phyloP scores from a whole-genome alignment of 2,113 vertebrate species.

The Blennius ocellaris region DNA sequence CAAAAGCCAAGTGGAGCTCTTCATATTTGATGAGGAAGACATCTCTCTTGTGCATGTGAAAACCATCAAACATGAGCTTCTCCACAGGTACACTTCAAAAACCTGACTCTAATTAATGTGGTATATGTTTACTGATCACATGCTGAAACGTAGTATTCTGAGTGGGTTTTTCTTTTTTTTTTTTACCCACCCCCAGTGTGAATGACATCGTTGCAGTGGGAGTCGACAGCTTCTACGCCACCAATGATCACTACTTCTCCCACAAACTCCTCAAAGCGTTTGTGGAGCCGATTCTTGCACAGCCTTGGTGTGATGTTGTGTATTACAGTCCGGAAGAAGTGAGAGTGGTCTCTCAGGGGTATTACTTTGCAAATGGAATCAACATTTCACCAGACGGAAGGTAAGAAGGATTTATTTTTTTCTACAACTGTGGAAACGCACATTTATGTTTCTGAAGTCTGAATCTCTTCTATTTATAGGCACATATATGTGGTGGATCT shows the following conservation, averaged over 20 bases:
- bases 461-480: conserved; percentile 71
- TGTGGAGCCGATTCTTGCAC: conserved; percentile 81
- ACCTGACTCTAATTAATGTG: too few species aligned
- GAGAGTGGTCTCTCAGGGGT: conserved; percentile 88
- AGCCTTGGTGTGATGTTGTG: conserved; percentile 86
- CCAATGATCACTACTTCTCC: conserved; percentile 91
- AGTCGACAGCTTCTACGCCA: conserved; percentile 92
- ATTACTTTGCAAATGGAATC: conserved; percentile 90
- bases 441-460: background rate
- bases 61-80: conserved; percentile 89
- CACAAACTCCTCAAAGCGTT: conserved; percentile 40
- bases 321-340: conserved; percentile 91
- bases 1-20: conserved; percentile 89
- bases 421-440: too few species aligned
- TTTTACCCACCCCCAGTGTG: conserved; percentile 77
- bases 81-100: conserved; percentile 78
- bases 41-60: conserved; percentile 86
- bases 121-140: too few species aligned
- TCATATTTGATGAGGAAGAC: conserved; percentile 88
- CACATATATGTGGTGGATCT: conserved; percentile 88
- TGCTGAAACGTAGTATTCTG: too few species aligned
- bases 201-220: conserved; percentile 93
- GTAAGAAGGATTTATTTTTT: conserved; percentile 66
- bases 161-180: background rate
- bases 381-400: conserved; percentile 88